These are phyloP conservation scores for Zeugodacus cucurbitae DNA, from an alignment of 1,140 invertebrate genomes.

Conservation along the genomic window DNA sequence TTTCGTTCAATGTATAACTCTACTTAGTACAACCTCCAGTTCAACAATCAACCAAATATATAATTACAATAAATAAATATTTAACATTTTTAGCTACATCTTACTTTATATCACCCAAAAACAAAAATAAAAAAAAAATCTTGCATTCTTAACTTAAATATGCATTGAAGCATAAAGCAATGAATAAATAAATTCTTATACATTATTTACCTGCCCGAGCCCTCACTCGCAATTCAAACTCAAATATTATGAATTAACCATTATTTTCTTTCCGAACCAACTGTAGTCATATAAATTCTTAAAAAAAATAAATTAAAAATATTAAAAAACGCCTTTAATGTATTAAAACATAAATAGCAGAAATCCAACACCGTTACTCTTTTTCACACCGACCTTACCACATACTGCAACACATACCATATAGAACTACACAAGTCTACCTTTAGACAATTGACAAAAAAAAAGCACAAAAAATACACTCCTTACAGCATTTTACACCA, in stretches of 20 bases:
- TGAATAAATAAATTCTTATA: constrained; percentile 6
- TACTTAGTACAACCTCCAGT: background rate
- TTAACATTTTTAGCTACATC: background rate
- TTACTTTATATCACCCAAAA: background rate
- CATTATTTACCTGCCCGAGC: constrained; percentile 57
- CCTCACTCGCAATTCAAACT: constrained; percentile 56
- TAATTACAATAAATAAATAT: background rate
- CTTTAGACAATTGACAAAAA: constrained; percentile 4
- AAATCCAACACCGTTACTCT: constrained; percentile 44
- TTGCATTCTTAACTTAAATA: constrained; percentile 34
- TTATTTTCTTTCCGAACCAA: constrained; percentile 43
- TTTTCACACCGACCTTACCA: background rate
- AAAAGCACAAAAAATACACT: background rate
- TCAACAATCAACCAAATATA: constrained; percentile 5
- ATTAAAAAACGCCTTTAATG: constrained; percentile 15
- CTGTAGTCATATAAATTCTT: constrained; percentile 41
- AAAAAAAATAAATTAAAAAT: background rate
- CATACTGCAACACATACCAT: background rate
- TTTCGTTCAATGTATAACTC: constrained; percentile 9
- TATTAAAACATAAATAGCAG: background rate
- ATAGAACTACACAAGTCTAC: background rate
- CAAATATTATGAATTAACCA: constrained; percentile 37
- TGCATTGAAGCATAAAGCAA: background rate
- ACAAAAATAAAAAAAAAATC: background rate
- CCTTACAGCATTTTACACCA: background rate